phyloP scores from a whole-genome alignment of 2,797 vertebrate genomes.

The Protosalanx chinensis region DNA sequence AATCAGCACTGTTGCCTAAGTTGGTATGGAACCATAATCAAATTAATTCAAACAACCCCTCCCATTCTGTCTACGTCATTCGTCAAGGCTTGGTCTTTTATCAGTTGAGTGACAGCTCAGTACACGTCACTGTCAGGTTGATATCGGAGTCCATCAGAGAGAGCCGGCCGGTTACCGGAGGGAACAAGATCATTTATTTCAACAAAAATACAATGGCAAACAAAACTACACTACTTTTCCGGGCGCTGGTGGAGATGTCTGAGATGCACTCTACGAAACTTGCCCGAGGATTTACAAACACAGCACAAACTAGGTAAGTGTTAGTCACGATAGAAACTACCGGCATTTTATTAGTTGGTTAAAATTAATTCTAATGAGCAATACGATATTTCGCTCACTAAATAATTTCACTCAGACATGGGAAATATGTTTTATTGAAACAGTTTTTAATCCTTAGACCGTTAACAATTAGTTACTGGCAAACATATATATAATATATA shows the following conservation, averaged over 20 bases:
- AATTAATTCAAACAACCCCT: background rate
- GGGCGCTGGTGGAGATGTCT: conserved; percentile 28
- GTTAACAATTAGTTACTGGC: too few species aligned
- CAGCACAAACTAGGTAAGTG: conserved; percentile 34
- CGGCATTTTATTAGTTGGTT: background rate
- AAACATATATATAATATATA: too few species aligned
- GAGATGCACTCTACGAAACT: conserved; percentile 27
- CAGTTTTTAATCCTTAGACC: too few species aligned
- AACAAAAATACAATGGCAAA: background rate
- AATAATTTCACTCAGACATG: too few species aligned
- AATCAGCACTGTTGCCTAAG: too few species aligned
- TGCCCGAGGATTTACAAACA: conserved; percentile 24
- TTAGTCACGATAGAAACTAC: background rate
- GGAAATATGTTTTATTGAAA: too few species aligned
- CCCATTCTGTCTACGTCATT: conserved; percentile 3
- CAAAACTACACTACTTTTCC: conserved; percentile 12
- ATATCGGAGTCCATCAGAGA: background rate
- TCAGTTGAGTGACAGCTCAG: background rate
- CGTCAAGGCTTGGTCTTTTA: background rate
- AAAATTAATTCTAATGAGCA: too few species aligned
- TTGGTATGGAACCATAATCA: too few species aligned
- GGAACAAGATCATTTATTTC: background rate
- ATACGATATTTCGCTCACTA: too few species aligned
- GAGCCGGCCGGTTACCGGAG: background rate
- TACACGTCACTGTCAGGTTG: background rate